A percentile compares a stretch with the other conserved stretches of the same genome.
Conservation (phyloP, 2,797 vertebrate genomes). For the Astyanax mexicanus region DNA sequence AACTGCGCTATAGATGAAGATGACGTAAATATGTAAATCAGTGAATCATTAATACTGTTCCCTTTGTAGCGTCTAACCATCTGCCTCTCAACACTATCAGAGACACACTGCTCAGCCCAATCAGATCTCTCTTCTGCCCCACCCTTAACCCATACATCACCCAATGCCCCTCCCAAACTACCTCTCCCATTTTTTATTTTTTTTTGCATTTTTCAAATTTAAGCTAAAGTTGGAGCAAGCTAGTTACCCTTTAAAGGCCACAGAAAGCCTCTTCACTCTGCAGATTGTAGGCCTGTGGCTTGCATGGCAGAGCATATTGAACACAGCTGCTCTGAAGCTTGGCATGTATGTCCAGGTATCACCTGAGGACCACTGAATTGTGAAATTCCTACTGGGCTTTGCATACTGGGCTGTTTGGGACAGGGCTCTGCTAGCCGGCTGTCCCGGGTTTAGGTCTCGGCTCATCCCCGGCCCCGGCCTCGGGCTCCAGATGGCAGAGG, state of each 20-base stretch:
- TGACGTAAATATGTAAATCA: too few species aligned
- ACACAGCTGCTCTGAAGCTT: slow-evolving; percentile 37
- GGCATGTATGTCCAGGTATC: slow-evolving; percentile 46
- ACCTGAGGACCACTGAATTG: slow-evolving; percentile 38
- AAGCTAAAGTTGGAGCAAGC: too few species aligned
- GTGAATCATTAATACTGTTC: too few species aligned
- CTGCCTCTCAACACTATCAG: too few species aligned
- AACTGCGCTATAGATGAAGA: too few species aligned
- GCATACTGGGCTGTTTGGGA: slow-evolving; percentile 37
- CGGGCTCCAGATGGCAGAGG: slow-evolving; percentile 66
- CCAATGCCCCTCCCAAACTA: too few species aligned
- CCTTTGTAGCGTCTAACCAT: too few species aligned
- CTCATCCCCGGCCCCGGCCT: slow-evolving; percentile 24
- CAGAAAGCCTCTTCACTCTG: slow-evolving; percentile 5
- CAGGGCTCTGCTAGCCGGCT: slow-evolving; percentile 16
- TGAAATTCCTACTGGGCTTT: slow-evolving; percentile 37
- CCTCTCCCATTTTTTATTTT: too few species aligned
- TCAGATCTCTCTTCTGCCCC: too few species aligned
- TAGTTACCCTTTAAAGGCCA: not conserved
- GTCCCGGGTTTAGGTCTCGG: slow-evolving; percentile 22
- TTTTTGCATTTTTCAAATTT: not conserved
- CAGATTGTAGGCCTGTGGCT: slow-evolving; percentile 6
- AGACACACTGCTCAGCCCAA: too few species aligned
- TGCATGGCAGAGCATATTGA: slow-evolving; percentile 19
- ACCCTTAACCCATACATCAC: too few species aligned